A percentile compares a stretch with the other conserved stretches of the same genome.
Conservation (phyloP, 2,113 vertebrate species). For the Microcebus jonahi region DNA sequence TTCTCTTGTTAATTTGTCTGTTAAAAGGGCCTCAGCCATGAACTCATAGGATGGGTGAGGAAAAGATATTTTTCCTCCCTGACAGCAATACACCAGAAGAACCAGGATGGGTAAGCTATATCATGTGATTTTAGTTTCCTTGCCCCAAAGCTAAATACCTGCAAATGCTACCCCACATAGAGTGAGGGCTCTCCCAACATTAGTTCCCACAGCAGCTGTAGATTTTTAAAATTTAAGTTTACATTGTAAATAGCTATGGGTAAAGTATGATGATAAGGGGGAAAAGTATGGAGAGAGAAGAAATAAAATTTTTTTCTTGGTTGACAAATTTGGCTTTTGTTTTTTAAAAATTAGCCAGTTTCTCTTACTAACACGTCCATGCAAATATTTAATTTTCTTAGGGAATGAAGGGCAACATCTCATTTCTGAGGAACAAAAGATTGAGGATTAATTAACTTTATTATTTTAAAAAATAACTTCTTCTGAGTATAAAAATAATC, state of each 20-base stretch:
- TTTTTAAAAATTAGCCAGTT: not conserved
- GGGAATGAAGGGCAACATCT: not conserved
- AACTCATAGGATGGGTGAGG: not conserved
- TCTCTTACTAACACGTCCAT: not conserved
- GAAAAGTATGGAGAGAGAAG: constrained; percentile 12
- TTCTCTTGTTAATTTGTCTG: not conserved
- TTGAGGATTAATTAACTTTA: not conserved
- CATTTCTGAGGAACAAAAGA: constrained; percentile 35
- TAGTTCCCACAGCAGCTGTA: not conserved
- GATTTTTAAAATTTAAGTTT: not conserved
- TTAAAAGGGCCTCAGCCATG: not conserved
- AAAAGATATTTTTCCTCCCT: not conserved
- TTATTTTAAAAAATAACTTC: not conserved
- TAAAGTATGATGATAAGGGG: constrained; percentile 5
- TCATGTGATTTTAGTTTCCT: not conserved
- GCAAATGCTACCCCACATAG: accelerated
- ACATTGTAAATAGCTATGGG: not conserved
- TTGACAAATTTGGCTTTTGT: not conserved
- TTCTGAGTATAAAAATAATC: not conserved
- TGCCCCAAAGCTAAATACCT: not conserved
- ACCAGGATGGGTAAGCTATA: not conserved
- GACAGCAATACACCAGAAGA: not conserved
- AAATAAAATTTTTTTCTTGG: not conserved
- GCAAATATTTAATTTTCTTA: constrained; percentile 25
- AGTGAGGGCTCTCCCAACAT: not conserved